These are phyloP conservation scores for Lasioglossum lativentre DNA, from an alignment of 2,888 invertebrate species.

Conservation along the genomic window DNA sequence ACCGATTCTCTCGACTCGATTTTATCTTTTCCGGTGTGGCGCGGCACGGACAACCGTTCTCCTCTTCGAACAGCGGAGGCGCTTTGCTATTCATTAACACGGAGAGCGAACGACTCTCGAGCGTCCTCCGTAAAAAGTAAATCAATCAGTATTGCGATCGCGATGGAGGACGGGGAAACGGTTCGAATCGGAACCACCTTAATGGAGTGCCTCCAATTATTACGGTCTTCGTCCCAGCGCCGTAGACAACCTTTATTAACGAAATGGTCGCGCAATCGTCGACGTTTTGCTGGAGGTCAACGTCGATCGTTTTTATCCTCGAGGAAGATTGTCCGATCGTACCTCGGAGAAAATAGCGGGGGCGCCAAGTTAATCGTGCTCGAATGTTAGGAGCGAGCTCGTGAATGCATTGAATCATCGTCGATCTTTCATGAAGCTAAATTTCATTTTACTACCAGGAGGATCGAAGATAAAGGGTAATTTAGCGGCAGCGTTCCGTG, in stretches of 20 bases:
- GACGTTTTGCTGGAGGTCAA: neutral
- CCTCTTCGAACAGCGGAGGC: neutral
- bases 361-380: conserved; percentile 6
- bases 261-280: conserved; percentile 19
- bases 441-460: conserved; percentile 19
- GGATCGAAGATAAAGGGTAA: conserved; percentile 35
- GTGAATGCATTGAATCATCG: conserved; percentile 17
- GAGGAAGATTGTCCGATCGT: neutral
- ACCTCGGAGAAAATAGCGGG: neutral
- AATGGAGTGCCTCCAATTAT: conserved; percentile 68
- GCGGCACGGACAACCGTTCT: neutral
- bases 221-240: conserved; percentile 47
- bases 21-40: neutral
- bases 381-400: neutral
- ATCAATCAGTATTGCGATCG: conserved; percentile 57
- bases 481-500: conserved; percentile 13
- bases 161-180: conserved; percentile 52
- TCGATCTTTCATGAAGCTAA: conserved; percentile 6
- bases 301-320: neutral
- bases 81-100: neutral
- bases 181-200: conserved; percentile 59
- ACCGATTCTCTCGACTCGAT: conserved; percentile 29
- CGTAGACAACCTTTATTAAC: conserved; percentile 56
- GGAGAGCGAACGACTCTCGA: neutral
- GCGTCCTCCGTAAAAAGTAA: conserved; percentile 14